phyloP scores from a whole-genome alignment of 2,888 invertebrate genomes.

The Periphyllus acericola region DNA sequence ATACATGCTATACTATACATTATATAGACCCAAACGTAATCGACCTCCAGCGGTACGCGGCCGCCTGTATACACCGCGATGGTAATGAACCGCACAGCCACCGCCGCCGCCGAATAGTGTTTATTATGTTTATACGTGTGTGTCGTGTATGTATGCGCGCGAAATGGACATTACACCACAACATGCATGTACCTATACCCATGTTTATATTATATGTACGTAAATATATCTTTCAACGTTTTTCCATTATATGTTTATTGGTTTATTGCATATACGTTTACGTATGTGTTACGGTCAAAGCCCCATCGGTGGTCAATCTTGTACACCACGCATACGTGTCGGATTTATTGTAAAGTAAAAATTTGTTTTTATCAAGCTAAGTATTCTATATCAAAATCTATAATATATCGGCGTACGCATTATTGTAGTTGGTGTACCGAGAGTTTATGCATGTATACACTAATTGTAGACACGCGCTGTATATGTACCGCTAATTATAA shows the following conservation, averaged over 20 bases:
- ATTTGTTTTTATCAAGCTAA: too few relatives aligned
- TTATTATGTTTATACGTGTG: neutral
- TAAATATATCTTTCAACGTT: neutral
- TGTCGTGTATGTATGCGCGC: neutral
- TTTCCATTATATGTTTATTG: neutral
- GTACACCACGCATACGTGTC: neutral
- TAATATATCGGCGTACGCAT: too few relatives aligned
- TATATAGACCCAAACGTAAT: neutral
- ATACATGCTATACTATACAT: neutral
- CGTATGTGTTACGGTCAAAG: neutral
- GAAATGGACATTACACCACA: neutral
- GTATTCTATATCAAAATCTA: too few relatives aligned
- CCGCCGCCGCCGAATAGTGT: neutral
- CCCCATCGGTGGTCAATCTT: neutral
- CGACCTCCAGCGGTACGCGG: constrained; percentile 23
- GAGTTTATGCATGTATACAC: too few relatives aligned
- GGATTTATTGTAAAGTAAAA: too few relatives aligned
- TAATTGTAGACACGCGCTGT: too few relatives aligned
- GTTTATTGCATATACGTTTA: neutral
- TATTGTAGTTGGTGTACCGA: too few relatives aligned
- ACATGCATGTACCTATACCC: neutral
- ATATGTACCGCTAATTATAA: too few relatives aligned
- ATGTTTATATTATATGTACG: neutral
- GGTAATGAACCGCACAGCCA: constrained; percentile 25
- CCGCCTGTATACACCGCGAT: neutral